A percentile compares a stretch with the other conserved stretches of the same genome.
Conservation (phyloP, 2,888 invertebrate genomes). For the Auanema freiburgensis region DNA sequence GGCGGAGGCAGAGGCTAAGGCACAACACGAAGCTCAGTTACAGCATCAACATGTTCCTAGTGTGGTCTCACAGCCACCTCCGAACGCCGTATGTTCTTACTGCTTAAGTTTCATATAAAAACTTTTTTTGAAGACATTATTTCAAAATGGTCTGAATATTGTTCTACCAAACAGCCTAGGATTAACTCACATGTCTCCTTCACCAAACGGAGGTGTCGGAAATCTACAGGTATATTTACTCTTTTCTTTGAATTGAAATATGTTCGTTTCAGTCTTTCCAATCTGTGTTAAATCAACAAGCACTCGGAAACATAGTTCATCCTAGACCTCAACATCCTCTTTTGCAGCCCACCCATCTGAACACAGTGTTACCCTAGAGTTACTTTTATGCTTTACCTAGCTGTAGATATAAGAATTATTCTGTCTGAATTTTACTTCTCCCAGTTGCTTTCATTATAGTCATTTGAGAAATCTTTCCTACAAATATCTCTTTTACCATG, state of each 20-base stretch:
- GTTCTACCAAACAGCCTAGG: background rate
- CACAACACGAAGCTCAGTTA: conserved; percentile 34
- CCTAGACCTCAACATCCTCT: conserved; percentile 10
- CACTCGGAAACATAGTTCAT: conserved; percentile 1
- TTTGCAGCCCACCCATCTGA: background rate
- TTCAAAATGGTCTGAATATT: background rate
- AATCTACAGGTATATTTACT: background rate
- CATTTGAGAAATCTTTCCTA: too few relatives aligned
- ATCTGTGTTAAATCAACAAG: background rate
- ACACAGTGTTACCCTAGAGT: too few relatives aligned
- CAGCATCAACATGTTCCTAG: conserved; percentile 3
- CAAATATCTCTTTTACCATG: too few relatives aligned
- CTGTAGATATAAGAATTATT: too few relatives aligned
- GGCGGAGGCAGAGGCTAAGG: conserved; percentile 60
- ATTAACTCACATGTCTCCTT: too few relatives aligned
- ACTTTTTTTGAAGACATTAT: background rate
- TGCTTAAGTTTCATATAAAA: background rate
- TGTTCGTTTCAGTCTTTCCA: background rate
- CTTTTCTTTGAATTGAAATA: background rate
- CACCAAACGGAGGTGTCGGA: too few relatives aligned
- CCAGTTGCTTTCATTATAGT: too few relatives aligned
- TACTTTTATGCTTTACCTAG: too few relatives aligned
- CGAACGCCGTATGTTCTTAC: too few relatives aligned
- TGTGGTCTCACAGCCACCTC: background rate
- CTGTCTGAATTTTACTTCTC: too few relatives aligned